Evolutionary conservation across 2,113 vertebrate species (phyloP), one percentile per base, ranked within the genome.

Genomic region (Tragelaphus scriptus): DNA sequence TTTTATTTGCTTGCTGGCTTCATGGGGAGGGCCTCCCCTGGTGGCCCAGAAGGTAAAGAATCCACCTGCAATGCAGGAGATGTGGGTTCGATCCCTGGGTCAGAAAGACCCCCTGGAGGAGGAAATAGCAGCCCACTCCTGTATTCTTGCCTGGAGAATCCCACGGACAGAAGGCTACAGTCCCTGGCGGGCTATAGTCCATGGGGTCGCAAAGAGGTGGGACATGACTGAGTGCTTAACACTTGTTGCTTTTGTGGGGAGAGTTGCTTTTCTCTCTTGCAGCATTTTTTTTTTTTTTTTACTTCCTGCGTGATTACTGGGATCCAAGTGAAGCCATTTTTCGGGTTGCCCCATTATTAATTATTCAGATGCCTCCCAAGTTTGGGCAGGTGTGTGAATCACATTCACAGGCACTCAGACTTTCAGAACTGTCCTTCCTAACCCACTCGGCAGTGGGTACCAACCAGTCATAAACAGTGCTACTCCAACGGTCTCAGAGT

Each of bases 371-470:
- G 6, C 79, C 51, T 49, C 59, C 28, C 14, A 7, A n/a, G 80
- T 32, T n/a, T 17, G 32, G 10, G 19, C 63, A 47, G 30, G 4
- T 14, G 7, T 1, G 11, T 16, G 3, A 26, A 6, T 12, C 21
- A 21, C 44, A n/a, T 21, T 19, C 3, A 23, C 4, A 14, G 82
- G 2, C 28, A 23, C n/a, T 25, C 47, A 0, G 7, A 49, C 32
- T 53, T 30, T 26, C 71, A 81, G 53, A 58, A 3, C 53, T 1
- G 2, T 13, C 15, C 30, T 44, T 44, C 30, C 14, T 1, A 3
- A 32, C 10, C 13, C 2, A 1, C 49, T 15, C 1, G 0, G 10
- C 63, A 28, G 88, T 23, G 2, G 10, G 23, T 0, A 1, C 16
- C 5, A 3, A 14, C 36, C 11, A 11, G 13, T 17, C 21, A 40